Evolutionary conservation across 2,113 vertebrate species (phyloP).

Genomic region (Lichenostomus cassidix): DNA sequence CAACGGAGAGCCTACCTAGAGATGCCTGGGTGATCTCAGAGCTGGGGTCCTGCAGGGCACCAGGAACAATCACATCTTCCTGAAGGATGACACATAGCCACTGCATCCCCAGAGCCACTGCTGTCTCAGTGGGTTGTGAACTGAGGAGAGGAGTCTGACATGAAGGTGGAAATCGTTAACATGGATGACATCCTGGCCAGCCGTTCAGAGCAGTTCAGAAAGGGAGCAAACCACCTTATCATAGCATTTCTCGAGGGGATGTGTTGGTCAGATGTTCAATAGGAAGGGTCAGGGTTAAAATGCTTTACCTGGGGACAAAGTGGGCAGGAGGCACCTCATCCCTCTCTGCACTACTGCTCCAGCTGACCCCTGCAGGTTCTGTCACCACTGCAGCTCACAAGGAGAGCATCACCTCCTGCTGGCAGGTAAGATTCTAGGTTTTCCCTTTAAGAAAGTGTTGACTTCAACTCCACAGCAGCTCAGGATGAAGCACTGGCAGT

Average conservation of each 20-base stretch:
- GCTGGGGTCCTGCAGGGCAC: not conserved
- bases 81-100: not conserved
- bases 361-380: not conserved
- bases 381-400: not conserved
- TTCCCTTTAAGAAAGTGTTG: not conserved
- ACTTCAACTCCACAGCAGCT: not conserved
- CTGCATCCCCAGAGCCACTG: fast-evolving
- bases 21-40: not conserved
- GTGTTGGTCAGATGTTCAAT: not conserved
- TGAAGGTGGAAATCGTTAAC: not conserved
- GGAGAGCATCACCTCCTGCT: not conserved
- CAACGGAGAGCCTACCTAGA: not conserved
- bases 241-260: not conserved
- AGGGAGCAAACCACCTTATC: not conserved
- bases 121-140: not conserved
- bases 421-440: not conserved
- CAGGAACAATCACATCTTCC: not conserved
- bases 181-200: not conserved
- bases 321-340: not conserved
- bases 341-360: not conserved
- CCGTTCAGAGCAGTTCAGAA: not conserved
- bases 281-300: not conserved
- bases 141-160: not conserved
- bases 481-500: not conserved
- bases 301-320: not conserved